Evolutionary conservation across 2,888 invertebrate species (phyloP).

Genomic region (Drosophila rellima): DNA sequence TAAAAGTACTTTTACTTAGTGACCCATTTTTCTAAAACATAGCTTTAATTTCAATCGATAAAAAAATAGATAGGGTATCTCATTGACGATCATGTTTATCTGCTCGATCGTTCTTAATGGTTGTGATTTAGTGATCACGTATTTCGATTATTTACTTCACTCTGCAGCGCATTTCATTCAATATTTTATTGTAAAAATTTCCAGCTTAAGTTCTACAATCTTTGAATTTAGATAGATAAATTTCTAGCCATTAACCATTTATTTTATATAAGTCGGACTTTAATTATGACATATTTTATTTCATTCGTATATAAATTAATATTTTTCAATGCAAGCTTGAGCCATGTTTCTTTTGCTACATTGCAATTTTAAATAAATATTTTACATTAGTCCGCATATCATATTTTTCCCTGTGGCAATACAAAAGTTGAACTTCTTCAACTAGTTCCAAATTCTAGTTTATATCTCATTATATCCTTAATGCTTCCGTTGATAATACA

Average conservation of each 20-base stretch:
- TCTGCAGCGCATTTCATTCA: conserved; percentile 1
- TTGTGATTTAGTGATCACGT: neutral
- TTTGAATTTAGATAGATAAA: too few relatives aligned
- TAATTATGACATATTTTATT: too few relatives aligned
- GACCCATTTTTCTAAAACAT: neutral
- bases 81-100: neutral
- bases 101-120: neutral
- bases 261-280: too few relatives aligned
- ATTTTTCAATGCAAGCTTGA: neutral
- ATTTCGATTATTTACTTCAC: neutral
- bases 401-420: conserved; percentile 2
- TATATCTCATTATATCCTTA: conserved; percentile 9
- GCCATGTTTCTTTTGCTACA: neutral
- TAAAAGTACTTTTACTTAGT: neutral
- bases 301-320: too few relatives aligned
- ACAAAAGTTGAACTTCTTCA: neutral
- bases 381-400: neutral
- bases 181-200: neutral
- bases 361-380: neutral
- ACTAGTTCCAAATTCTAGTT: neutral
- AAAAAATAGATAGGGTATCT: neutral
- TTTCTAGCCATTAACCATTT: too few relatives aligned
- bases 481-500: conserved; percentile 18
- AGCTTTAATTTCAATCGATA: neutral
- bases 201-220: too few relatives aligned